Evolutionary conservation across 2,797 vertebrate species (phyloP), one percentile per base, ranked within the genome.

Genomic region (Anolis apletophallus): DNA sequence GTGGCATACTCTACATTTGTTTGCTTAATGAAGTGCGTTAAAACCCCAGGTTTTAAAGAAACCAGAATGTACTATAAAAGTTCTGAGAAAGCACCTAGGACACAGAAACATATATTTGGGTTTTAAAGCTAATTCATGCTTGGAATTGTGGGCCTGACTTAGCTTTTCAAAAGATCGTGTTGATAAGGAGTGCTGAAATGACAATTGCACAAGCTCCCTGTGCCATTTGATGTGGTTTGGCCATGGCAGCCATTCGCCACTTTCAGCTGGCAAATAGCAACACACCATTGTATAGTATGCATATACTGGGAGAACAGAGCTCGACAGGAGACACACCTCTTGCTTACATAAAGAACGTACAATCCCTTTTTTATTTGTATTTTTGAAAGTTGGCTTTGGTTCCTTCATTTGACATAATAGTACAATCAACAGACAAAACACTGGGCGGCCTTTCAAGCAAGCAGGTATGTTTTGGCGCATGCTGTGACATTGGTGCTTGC

Each of bases 381-480:
- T 80, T 74, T 79, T 59, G 76, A 80, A 57, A 69, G 82, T 75
- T 59, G 36, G 83, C 78, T 89, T 85, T 29, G 68, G 86, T 90
- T 81, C 79, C 87, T 34, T 40, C 57, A 73, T 59, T 46, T 88
- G 85, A 90, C 86, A 89, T 34, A 1, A 64, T 4, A 85, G 73
- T 86, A 80, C 57, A 29, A 52, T 83, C 34, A 88, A 88, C 91
- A 88, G 80, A 59, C 84, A 67, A 59, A 81, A 71, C 73, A 84
- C 23, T 69, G 85, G 76, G 29, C 89, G 32, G 83, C 17, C 2
- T 92, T 95, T 93, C 86, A 68, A 86, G 88, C 78, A 64, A 14
- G 91, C 40, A 78, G 36, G 21, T n/a, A 29, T 16, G 19, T 86
- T 88, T 93, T 91, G 93, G 86, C 89, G 84, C 46, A 69, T 64